Evolutionary conservation across 2,797 vertebrate genomes (phyloP).

Genomic region (Chiloscyllium punctatum): DNA sequence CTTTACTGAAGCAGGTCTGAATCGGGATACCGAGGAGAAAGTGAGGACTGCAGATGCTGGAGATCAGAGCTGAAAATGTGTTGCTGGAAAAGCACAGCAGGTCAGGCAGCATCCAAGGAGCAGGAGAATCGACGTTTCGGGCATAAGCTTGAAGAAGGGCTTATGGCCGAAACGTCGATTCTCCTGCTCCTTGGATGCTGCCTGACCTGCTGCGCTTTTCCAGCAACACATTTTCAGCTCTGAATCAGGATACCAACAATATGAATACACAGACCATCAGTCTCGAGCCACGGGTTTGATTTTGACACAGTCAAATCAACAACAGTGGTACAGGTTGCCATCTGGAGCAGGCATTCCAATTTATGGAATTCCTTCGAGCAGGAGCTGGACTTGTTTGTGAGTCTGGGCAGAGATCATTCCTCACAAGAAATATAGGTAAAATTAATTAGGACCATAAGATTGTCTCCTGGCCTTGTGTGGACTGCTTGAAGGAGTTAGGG

Average conservation of each 20-base stretch:
- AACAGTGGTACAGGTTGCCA: neutral
- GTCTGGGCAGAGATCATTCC: neutral
- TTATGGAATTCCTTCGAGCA: neutral
- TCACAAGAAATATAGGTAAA: neutral
- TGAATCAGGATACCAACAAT: neutral
- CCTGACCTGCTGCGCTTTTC: too few relatives aligned
- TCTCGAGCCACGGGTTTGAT: neutral
- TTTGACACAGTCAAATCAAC: neutral
- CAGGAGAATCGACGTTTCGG: too few relatives aligned
- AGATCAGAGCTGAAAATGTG: too few relatives aligned
- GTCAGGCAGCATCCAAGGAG: too few relatives aligned
- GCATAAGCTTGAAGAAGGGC: too few relatives aligned
- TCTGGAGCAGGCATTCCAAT: neutral
- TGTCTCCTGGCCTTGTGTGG: neutral
- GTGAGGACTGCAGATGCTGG: too few relatives aligned
- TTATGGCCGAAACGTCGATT: too few relatives aligned
- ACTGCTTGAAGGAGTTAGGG: neutral
- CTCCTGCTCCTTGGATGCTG: too few relatives aligned
- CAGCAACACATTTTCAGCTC: too few relatives aligned
- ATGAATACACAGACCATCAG: neutral
- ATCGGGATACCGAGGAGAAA: too few relatives aligned
- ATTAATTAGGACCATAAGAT: neutral
- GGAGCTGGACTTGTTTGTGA: neutral
- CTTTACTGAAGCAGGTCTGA: neutral
- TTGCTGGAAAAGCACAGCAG: too few relatives aligned